These are phyloP conservation scores for Drosophila mercatorum DNA, from an alignment of 2,888 invertebrate species.

Conservation along the genomic window DNA sequence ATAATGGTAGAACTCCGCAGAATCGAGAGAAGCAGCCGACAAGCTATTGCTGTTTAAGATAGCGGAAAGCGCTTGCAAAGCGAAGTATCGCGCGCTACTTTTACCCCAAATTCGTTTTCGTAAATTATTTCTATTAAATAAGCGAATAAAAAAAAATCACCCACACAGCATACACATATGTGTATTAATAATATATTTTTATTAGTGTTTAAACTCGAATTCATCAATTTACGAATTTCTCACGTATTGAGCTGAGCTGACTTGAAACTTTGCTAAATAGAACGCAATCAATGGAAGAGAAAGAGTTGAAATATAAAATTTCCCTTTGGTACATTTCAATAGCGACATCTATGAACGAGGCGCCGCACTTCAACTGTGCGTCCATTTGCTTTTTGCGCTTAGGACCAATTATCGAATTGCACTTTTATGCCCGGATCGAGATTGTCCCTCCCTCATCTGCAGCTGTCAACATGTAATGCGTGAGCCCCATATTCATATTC, in stretches of 20 bases:
- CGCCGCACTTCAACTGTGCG: slow-evolving; percentile 8
- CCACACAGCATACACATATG: too few species aligned
- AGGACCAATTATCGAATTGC: neutral
- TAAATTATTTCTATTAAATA: too few species aligned
- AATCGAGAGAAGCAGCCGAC: too few species aligned
- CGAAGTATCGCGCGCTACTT: too few species aligned
- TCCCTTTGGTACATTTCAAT: slow-evolving; percentile 34
- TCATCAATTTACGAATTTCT: neutral
- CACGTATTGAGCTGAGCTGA: too few species aligned
- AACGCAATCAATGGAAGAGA: slow-evolving; percentile 3
- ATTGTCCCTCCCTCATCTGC: neutral
- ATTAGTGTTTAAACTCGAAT: too few species aligned
- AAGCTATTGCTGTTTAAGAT: too few species aligned
- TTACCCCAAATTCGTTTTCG: too few species aligned
- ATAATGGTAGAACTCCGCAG: too few species aligned
- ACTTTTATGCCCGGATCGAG: neutral
- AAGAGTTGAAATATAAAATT: slow-evolving; percentile 9
- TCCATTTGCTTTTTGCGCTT: neutral
- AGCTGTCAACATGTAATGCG: neutral
- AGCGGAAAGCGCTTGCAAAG: too few species aligned
- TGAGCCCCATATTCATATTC: neutral
- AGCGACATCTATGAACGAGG: slow-evolving; percentile 41
- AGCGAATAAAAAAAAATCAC: too few species aligned
- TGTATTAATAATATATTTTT: too few species aligned
- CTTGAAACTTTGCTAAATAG: slow-evolving; percentile 9